A percentile compares a stretch with the other conserved stretches of the same genome.
These are phyloP conservation scores for Alces alces DNA, from an alignment of 2,113 vertebrate genomes.

Conservation along the genomic window DNA sequence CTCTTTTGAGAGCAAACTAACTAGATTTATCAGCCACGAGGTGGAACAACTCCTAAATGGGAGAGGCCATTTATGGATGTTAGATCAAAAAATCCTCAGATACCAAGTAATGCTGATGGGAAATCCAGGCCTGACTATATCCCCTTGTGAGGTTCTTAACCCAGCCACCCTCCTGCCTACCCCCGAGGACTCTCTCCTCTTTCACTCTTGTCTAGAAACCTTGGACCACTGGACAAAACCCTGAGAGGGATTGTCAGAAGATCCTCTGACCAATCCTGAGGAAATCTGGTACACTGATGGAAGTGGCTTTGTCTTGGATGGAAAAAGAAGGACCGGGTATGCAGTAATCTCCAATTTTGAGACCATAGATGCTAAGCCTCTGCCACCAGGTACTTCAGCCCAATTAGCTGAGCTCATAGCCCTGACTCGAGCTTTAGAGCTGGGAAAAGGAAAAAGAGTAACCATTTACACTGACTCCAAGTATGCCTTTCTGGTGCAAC, in stretches of 20 bases:
- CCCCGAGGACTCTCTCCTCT: neutral
- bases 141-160: neutral
- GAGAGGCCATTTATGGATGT: neutral
- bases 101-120: neutral
- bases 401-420: neutral
- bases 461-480: neutral
- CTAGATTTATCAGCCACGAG: neutral
- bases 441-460: neutral
- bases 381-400: neutral
- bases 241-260: accelerated
- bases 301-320: neutral
- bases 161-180: neutral
- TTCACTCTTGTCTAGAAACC: neutral
- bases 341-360: neutral
- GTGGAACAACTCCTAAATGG: neutral
- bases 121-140: neutral
- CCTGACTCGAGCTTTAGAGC: neutral
- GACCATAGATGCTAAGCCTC: neutral
- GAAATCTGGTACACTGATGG: neutral
- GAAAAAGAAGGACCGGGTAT: neutral
- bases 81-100: neutral
- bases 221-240: neutral
- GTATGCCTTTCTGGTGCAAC: neutral
- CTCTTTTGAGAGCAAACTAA: neutral
- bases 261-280: neutral